Evolutionary conservation across 2,888 invertebrate genomes (phyloP).

Genomic region (Sepiola atlantica): DNA sequence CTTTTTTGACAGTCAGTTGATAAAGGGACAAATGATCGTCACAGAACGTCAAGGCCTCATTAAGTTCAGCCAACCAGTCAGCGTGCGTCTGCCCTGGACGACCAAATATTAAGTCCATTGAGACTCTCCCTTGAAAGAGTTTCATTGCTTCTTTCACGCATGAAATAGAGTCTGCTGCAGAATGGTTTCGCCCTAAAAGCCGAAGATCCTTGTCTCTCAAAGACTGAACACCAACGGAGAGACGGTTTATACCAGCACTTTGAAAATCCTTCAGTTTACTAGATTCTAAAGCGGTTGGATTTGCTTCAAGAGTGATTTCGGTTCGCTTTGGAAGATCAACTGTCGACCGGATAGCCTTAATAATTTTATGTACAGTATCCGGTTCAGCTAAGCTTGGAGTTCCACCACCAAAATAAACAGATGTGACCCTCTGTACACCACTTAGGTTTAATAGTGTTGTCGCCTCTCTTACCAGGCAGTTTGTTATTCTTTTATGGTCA

Average conservation of each 20-base stretch:
- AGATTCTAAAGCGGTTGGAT: conserved; percentile 66
- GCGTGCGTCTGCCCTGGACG: conserved; percentile 68
- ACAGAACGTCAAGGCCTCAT: conserved; percentile 60
- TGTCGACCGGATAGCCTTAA: conserved; percentile 55
- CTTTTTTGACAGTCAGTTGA: conserved; percentile 70
- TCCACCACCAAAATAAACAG: conserved; percentile 72
- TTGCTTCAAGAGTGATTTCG: conserved; percentile 71
- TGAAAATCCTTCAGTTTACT: conserved; percentile 64
- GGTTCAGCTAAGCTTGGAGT: conserved; percentile 70
- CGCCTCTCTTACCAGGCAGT: conserved; percentile 62
- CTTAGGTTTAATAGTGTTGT: conserved; percentile 58
- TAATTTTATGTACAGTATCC: conserved; percentile 58
- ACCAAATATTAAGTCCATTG: conserved; percentile 74
- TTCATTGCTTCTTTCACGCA: conserved; percentile 64
- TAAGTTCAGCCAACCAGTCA: conserved; percentile 66
- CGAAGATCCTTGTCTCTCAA: conserved; percentile 59
- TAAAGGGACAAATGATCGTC: conserved; percentile 70
- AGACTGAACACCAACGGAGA: conserved; percentile 70
- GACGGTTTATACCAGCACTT: conserved; percentile 66
- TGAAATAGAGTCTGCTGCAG: conserved; percentile 63
- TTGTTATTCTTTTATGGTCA: conserved; percentile 64
- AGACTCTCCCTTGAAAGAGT: conserved; percentile 66
- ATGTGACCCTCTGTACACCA: conserved; percentile 59
- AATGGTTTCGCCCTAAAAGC: conserved; percentile 67
- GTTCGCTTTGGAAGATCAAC: conserved; percentile 54